These are phyloP conservation scores for Parapsyche elsis DNA, from an alignment of 1,140 invertebrate species.

Conservation along the genomic window DNA sequence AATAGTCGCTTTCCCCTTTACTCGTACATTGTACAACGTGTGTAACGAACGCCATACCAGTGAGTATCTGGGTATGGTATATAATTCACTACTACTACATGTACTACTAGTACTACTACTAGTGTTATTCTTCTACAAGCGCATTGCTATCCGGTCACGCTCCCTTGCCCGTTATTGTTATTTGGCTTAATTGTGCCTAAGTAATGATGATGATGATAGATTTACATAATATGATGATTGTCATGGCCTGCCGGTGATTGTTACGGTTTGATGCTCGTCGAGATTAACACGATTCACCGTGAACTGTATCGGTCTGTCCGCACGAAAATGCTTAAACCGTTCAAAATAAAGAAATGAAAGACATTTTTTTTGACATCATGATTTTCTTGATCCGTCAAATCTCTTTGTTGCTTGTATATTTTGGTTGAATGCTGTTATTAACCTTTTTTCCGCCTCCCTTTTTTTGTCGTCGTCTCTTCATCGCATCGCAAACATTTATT, in stretches of 20 bases:
- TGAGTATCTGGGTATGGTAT: too few relatives aligned
- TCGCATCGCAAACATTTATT: neutral
- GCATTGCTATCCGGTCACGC: slow-evolving; percentile 36
- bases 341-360: neutral
- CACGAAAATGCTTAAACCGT: slow-evolving; percentile 8
- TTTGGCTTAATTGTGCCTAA: slow-evolving; percentile 44
- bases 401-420: slow-evolving; percentile 33
- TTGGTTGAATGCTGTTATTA: slow-evolving; percentile 35
- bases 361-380: neutral
- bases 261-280: slow-evolving; percentile 30
- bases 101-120: neutral
- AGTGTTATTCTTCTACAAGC: neutral
- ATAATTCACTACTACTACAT: too few relatives aligned
- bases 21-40: too few relatives aligned
- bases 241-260: slow-evolving; percentile 35
- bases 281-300: slow-evolving; percentile 44
- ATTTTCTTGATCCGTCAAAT: slow-evolving; percentile 20
- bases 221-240: slow-evolving; percentile 47
- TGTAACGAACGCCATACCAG: too few relatives aligned
- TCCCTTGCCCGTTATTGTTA: slow-evolving; percentile 39
- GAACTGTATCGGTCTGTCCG: slow-evolving; percentile 33
- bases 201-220: slow-evolving; percentile 47
- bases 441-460: neutral
- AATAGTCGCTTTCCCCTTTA: too few relatives aligned
- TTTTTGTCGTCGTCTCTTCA: neutral